Conservation (phyloP, 2,113 vertebrate species). For the Leptosomus discolor region DNA sequence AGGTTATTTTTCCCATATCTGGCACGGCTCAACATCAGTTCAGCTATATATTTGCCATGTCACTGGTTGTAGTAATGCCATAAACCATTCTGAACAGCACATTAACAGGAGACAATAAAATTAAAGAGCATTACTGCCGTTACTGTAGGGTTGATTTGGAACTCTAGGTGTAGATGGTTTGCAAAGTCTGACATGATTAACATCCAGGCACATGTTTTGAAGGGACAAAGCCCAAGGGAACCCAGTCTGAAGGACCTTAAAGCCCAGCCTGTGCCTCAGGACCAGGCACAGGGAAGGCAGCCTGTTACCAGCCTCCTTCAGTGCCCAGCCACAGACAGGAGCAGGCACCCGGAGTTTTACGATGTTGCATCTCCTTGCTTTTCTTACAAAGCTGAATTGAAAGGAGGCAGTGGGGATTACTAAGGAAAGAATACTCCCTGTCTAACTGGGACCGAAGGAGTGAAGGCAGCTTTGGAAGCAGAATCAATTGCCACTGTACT, state of each 20-base stretch:
- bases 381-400: neutral
- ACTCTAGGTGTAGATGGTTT: neutral
- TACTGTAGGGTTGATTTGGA: neutral
- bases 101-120: neutral
- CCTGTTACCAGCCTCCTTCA: fast-evolving
- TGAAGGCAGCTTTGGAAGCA: neutral
- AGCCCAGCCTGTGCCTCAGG: neutral
- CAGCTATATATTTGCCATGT: neutral
- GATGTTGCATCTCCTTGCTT: neutral
- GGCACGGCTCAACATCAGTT: neutral
- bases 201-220: neutral
- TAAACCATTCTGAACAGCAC: neutral
- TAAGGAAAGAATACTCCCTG: neutral
- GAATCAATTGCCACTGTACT: neutral
- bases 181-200: neutral
- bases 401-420: neutral
- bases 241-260: neutral
- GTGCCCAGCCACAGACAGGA: fast-evolving
- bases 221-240: neutral
- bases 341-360: neutral
- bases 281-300: neutral
- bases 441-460: neutral
- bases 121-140: neutral
- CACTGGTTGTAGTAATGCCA: neutral
- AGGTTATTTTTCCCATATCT: neutral